Percentiles rank a stretch among this genome's conserved stretches.
Evolutionary conservation across 2,113 vertebrate species (phyloP).

Genomic region (Pelusios castaneus): DNA sequence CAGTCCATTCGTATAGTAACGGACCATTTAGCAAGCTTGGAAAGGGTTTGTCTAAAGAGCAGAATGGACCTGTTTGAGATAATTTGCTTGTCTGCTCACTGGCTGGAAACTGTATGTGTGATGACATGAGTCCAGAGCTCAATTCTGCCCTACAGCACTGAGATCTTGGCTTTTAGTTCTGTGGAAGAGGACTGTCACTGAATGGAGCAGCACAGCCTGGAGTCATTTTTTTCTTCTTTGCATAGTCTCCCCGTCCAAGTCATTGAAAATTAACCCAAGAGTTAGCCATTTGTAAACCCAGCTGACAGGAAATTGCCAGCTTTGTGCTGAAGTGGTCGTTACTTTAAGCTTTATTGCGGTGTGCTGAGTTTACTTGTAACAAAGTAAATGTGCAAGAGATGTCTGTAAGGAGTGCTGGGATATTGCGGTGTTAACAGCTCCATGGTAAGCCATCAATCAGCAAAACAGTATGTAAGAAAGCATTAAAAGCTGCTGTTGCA

Average conservation of each 20-base stretch:
- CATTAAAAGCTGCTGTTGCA: not conserved
- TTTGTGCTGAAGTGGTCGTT: slow-evolving; percentile 75
- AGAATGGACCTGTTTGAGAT: not conserved
- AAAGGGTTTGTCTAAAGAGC: not conserved
- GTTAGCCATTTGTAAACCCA: slow-evolving; percentile 66
- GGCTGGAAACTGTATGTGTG: not conserved
- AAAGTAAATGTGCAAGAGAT: slow-evolving; percentile 73
- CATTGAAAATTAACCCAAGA: slow-evolving; percentile 71
- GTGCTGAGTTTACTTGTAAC: slow-evolving; percentile 71
- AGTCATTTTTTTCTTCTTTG: not conserved
- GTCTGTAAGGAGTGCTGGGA: slow-evolving; percentile 65
- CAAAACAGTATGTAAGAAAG: not conserved
- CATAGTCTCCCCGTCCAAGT: slow-evolving; percentile 4
- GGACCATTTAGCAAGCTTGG: not conserved
- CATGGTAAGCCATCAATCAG: slow-evolving; percentile 63
- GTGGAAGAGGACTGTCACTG: not conserved
- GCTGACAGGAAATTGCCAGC: slow-evolving; percentile 72
- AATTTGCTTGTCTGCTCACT: not conserved
- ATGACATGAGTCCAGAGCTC: accelerated
- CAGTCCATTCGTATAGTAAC: not conserved
- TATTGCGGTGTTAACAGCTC: slow-evolving; percentile 63
- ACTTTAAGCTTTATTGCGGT: slow-evolving; percentile 75
- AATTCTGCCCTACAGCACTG: not conserved
- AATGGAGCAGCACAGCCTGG: not conserved
- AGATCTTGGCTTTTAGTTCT: not conserved